A percentile compares a stretch with the other conserved stretches of the same genome.
These are phyloP conservation scores for Chrysopa pallens DNA, from an alignment of 1,140 invertebrate species.

Conservation along the genomic window DNA sequence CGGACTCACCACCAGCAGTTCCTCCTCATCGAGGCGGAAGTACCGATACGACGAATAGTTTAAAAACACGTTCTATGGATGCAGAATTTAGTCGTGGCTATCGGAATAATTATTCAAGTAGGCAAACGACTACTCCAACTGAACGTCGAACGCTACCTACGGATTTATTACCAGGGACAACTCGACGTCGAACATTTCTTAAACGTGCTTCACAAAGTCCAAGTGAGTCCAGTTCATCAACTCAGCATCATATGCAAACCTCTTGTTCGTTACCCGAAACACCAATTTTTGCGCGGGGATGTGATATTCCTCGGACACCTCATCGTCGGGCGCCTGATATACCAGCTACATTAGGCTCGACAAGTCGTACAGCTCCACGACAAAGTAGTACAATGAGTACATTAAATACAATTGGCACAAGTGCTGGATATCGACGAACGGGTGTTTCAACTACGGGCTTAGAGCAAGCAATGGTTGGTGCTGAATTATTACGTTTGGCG, in stretches of 20 bases:
- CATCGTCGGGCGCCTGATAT: conserved; percentile 36
- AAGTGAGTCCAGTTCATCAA: conserved; percentile 16
- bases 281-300: conserved; percentile 61
- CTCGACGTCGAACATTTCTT: conserved; percentile 26
- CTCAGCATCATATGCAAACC: conserved; percentile 45
- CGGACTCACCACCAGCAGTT: conserved; percentile 39
- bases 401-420: conserved; percentile 27
- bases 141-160: conserved; percentile 51
- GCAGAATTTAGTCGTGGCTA: conserved; percentile 47
- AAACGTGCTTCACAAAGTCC: conserved; percentile 25
- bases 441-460: conserved; percentile 9
- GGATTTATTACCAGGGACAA: conserved; percentile 33
- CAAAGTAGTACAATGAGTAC: conserved; percentile 40
- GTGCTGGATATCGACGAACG: conserved; percentile 7
- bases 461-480: conserved; percentile 47
- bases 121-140: conserved; percentile 30
- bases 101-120: conserved; percentile 30
- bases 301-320: conserved; percentile 56
- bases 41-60: conserved; percentile 36
- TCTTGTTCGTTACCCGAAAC: conserved; percentile 68
- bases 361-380: conserved; percentile 28
- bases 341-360: conserved; percentile 10
- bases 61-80: conserved; percentile 66
- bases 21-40: conserved; percentile 43
- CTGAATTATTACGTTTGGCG: conserved; percentile 53